Percentiles rank a stretch among this genome's conserved stretches.
Conservation (phyloP, 1,140 invertebrate genomes). For the Dreissena polymorpha region DNA sequence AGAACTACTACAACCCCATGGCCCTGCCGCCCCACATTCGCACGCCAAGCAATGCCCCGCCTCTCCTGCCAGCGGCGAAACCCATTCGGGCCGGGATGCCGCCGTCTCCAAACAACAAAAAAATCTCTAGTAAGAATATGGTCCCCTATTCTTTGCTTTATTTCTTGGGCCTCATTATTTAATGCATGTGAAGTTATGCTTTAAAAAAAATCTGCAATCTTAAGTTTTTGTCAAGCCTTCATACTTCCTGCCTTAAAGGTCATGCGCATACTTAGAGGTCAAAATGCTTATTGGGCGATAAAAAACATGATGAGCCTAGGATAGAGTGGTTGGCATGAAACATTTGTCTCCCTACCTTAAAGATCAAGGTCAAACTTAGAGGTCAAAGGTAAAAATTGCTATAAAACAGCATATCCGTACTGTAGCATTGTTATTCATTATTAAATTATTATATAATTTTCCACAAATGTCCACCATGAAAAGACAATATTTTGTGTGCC, state of each 20-base stretch:
- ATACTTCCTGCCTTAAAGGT: neutral
- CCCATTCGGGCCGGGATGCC: neutral
- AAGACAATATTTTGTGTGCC: too few species aligned
- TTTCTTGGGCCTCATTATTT: neutral
- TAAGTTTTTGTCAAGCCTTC: neutral
- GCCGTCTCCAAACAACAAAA: neutral
- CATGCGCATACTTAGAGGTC: neutral
- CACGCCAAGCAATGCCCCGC: neutral
- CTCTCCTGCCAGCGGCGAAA: neutral
- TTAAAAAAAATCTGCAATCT: neutral
- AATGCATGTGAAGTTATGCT: neutral
- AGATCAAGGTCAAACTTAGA: too few species aligned
- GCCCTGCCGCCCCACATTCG: neutral
- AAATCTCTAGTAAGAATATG: neutral
- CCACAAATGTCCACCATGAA: too few species aligned
- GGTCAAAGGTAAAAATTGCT: too few species aligned
- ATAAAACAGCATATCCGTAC: too few species aligned
- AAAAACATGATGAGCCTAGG: too few species aligned
- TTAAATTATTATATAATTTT: too few species aligned
- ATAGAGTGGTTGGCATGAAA: too few species aligned
- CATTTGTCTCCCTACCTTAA: too few species aligned
- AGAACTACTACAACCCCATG: constrained; percentile 39
- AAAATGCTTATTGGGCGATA: neutral
- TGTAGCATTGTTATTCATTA: too few species aligned
- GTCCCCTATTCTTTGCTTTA: neutral